Evolutionary conservation across 2,113 vertebrate genomes (phyloP), one percentile per base, ranked within the genome.

Genomic region (Python bivittatus): DNA sequence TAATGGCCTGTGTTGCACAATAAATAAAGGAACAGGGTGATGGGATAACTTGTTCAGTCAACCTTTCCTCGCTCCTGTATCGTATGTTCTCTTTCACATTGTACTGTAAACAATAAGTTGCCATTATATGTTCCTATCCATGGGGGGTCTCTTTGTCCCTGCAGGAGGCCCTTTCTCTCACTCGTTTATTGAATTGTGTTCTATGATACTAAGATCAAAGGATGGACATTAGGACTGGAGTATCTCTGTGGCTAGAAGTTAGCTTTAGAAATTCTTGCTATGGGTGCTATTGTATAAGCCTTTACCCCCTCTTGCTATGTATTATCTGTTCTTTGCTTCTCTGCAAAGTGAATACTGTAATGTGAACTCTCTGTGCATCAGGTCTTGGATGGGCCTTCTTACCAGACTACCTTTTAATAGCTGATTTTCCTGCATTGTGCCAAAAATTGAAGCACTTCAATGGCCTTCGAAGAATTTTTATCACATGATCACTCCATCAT

Each of bases 221-320:
- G 25, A 23, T 93, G 96, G 94, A 94, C 94, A 96, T 93, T 87
- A 94, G 96, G 93, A 94, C 92, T 92, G 20, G 95, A 93, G 93
- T 93, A 91, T 85, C 91, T 92, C 79, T 53, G 2, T 0, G 7
- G 88, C 60, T 85, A 93, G 93, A 17, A 83, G 94, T 96, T 94
- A 93, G 95, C 93, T 87, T 97, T 94, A 97, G 96, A 97, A 94
- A 95, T 96, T 97, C 96, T 97, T 97, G 95, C 97, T 9, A 96
- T 93, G 96, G 95, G 96, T 94, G 93, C 96, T 42, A 96, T 97
- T 97, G 96, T 97, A 89, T 92, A 85, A 13, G n/a, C 93, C 92
- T 94, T 94, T 91, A 88, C 95, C 94, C 94, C 0, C 90, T 58
- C 7, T 95, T 1, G 92, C 96, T 94, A 85, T 84, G 96, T 89